These are phyloP conservation scores for Danio tinwini DNA, from an alignment of 2,797 vertebrate species.

Conservation along the genomic window DNA sequence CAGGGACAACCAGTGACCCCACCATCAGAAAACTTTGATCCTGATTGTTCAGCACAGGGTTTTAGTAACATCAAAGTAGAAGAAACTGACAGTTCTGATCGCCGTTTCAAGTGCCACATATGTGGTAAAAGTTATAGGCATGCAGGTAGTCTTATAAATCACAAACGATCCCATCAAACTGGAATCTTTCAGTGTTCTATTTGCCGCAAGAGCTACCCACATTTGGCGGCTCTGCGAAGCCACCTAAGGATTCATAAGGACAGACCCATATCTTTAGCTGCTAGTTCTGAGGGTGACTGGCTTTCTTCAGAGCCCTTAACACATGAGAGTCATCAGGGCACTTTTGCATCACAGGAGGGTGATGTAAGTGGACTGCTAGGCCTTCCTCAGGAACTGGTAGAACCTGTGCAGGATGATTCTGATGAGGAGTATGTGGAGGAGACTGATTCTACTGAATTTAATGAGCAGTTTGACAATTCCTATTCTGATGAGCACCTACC, in stretches of 20 bases:
- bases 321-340: conserved; percentile 71
- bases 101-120: conserved; percentile 85
- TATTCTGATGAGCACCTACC: conserved; percentile 74
- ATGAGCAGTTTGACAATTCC: conserved; percentile 70
- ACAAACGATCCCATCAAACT: conserved; percentile 90
- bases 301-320: conserved; percentile 79
- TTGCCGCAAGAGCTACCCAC: conserved; percentile 87
- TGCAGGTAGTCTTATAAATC: conserved; percentile 91
- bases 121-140: conserved; percentile 91
- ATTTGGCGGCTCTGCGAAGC: conserved; percentile 87
- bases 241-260: conserved; percentile 89
- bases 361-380: conserved; percentile 53
- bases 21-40: conserved; percentile 61
- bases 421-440: conserved; percentile 61
- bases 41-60: conserved; percentile 55
- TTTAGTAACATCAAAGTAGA: conserved; percentile 62
- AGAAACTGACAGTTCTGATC: conserved; percentile 67
- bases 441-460: conserved; percentile 57
- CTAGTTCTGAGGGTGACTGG: conserved; percentile 75
- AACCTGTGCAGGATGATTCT: conserved; percentile 41
- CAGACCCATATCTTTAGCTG: conserved; percentile 69
- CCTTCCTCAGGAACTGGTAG: conserved; percentile 62
- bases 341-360: conserved; percentile 66
- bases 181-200: conserved; percentile 88
- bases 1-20: conserved; percentile 69